Percentiles rank a stretch among this genome's conserved stretches.
These are phyloP conservation scores for Gortyna flavago DNA, from an alignment of 2,888 invertebrate genomes.

Conservation along the genomic window DNA sequence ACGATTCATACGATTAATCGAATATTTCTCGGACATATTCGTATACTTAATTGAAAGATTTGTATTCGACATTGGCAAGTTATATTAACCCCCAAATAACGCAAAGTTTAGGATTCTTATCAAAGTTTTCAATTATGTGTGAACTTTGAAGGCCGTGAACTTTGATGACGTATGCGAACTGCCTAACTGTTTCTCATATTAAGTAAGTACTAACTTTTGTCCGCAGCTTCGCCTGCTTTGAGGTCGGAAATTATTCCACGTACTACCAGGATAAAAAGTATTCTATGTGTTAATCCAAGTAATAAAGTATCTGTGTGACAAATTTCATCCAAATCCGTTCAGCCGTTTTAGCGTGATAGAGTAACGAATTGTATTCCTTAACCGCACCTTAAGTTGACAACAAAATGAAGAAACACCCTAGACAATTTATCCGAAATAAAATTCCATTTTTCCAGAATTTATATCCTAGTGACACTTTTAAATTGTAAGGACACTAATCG, in stretches of 20 bases:
- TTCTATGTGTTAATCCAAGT: not conserved
- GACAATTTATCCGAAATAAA: slow-evolving; percentile 22
- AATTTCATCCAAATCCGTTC: no score
- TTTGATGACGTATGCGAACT: slow-evolving; percentile 37
- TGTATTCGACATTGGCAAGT: slow-evolving; percentile 52
- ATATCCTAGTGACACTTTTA: slow-evolving; percentile 66
- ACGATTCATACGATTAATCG: slow-evolving; percentile 53
- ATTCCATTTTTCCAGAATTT: slow-evolving; percentile 41
- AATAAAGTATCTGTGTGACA: not conserved
- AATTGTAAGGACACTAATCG: slow-evolving; percentile 77
- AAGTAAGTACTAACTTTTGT: slow-evolving; percentile 14
- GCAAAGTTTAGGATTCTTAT: slow-evolving; percentile 27
- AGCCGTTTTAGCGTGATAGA: not conserved
- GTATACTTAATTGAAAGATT: slow-evolving; percentile 51
- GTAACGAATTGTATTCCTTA: no score
- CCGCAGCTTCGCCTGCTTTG: not conserved
- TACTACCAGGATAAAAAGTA: not conserved
- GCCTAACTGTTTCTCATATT: slow-evolving; percentile 11
- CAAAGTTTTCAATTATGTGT: slow-evolving; percentile 52
- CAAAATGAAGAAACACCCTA: not conserved
- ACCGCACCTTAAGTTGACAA: not conserved
- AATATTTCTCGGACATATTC: slow-evolving; percentile 45
- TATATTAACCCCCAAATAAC: slow-evolving; percentile 53
- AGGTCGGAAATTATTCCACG: not conserved
- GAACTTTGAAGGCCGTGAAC: slow-evolving; percentile 42